These are phyloP conservation scores for Trilocha varians DNA, from an alignment of 2,888 invertebrate species.

Conservation along the genomic window DNA sequence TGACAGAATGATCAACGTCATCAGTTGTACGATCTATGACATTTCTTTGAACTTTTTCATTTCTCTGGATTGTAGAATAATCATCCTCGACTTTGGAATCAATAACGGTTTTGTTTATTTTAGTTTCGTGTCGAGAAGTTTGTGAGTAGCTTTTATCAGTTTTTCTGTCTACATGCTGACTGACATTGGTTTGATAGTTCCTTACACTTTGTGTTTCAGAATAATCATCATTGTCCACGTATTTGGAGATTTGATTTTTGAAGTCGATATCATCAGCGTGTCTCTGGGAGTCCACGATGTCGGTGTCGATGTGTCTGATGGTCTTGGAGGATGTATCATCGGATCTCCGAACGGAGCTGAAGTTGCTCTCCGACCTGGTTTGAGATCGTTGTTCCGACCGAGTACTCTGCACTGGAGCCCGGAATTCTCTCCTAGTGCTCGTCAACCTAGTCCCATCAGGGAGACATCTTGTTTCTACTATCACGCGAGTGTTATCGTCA, in stretches of 20 bases:
- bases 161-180: conserved; percentile 5
- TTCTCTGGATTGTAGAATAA: conserved; percentile 11
- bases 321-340: conserved; percentile 29
- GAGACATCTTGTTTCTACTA: conserved; percentile 77
- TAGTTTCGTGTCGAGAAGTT: conserved; percentile 16
- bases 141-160: conserved; percentile 17
- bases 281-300: conserved; percentile 53
- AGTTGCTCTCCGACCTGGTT: conserved; percentile 38
- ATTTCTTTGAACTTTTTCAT: conserved; percentile 3
- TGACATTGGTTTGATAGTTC: conserved; percentile 11
- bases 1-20: conserved; percentile 4
- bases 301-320: conserved; percentile 26
- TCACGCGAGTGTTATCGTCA: conserved; percentile 77
- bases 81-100: conserved; percentile 20
- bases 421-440: conserved; percentile 78
- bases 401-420: conserved; percentile 46
- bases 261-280: conserved; percentile 48
- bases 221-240: conserved; percentile 21
- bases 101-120: conserved; percentile 14
- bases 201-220: conserved; percentile 15
- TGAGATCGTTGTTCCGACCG: conserved; percentile 47
- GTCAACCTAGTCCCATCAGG: conserved; percentile 79
- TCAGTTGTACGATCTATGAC: conserved; percentile 4
- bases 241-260: conserved; percentile 27
- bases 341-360: conserved; percentile 36